Base-by-base conservation (phyloP, 2,113 vertebrate genomes). In the Taurulus bubalis region DNA sequence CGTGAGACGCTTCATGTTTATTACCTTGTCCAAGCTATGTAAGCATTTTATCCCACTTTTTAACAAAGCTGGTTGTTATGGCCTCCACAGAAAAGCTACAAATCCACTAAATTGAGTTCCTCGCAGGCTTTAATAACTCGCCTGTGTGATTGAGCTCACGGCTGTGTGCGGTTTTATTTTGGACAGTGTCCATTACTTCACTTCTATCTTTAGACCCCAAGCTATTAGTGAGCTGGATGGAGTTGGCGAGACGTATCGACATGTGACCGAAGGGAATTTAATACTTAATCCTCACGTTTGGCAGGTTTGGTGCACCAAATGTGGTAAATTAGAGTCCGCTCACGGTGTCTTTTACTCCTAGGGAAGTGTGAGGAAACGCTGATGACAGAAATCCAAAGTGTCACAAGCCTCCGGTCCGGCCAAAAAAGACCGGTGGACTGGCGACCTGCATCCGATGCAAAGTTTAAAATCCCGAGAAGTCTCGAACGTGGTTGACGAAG, bases 121-220 rank as follows among this genome's bases (percentile, higher is more conserved):
- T 45, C 49, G 0, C 30, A 70, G 60, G 53, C 10, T 73, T 80
- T 30, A 56, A 71, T 30, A 56, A 71, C 56, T 6, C 8, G 45
- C 75, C 74, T 24, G 59, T 78, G 34, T 73, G 80, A 82, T 18
- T 79, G 62, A 90, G 65, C 71, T 75, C 28, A 30, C 45, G 58
- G 51, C 71, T 34, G 55, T 86, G 78, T 88, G 40, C 70, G 53
- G 26, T 56, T 28, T 81, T 80, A 76, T 53, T 55, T 55, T 72
- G 70, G 80, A 78, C 56, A 36, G n/a, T n/a, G 53, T 84, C 85
- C 85, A 90, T 82, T 85, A 90, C 83, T 80, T 81, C 80, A 71
- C 32, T 36, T 86, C 87, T 88, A 90, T 91, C 79, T 88, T 90
- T 89, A 93, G 86, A 74, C 51, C 9, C 9, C 24, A 7, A 30